Evolutionary conservation across 2,888 invertebrate species (phyloP), one percentile per base, ranked within the genome.

Genomic region (Danaus chrysippus): DNA sequence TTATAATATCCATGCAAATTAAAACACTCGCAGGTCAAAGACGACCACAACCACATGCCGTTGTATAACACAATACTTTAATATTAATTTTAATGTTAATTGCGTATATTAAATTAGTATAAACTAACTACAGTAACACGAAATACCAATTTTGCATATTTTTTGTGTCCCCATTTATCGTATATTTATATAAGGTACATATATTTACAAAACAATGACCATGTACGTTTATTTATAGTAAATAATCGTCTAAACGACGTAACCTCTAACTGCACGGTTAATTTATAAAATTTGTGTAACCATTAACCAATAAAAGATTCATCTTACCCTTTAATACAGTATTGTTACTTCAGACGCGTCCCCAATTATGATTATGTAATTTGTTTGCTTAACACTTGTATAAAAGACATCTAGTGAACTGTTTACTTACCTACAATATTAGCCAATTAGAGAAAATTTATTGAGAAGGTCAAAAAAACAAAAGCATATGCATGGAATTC

Each of bases 161-260:
- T 34, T 34, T 34, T 34, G 23, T 0, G 3, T 34, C 23, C 23
- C 23, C 6, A 34, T 34, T 34, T 34, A 34, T 34, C 23, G 2
- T 34, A 34, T 34, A 34, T 34, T 34, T 34, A 34, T 34, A 34
- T 34, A 34, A 34, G 6, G 8, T 6, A 34, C 23, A 34, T 8
- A 17, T 49, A 49, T 49, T 49, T 49, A 49, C n/a, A 49, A 17
- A 49, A 49, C 49, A 49, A 17, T 49, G 49, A n/a, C 49, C 6
- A n/a, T 46, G n/a, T 17, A 11, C 17, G 17, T 49, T 9, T 49
- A 49, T 34, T 34, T 34, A 34, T 34, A 34, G 23, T 34, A 34
- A 34, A 34, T 34, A 49, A 49, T 49, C 17, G 10, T 15, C 8
- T 49, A 49, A 49, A 3, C 11, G 17, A 15, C 15, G 49, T 10